phyloP scores from a whole-genome alignment of 2,888 invertebrate species.

The Copidosoma aretas region DNA sequence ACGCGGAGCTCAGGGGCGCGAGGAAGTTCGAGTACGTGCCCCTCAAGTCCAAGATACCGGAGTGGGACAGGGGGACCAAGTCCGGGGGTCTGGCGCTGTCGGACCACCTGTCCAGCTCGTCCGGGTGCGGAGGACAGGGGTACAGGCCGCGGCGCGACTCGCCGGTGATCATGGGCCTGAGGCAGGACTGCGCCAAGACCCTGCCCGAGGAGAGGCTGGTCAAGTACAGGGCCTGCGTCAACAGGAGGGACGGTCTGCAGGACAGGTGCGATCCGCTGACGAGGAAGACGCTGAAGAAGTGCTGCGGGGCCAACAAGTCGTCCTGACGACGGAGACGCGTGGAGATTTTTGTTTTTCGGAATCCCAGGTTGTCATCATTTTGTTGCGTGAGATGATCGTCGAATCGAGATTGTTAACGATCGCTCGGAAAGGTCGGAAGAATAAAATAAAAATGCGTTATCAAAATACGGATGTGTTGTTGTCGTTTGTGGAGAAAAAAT shows the following conservation, averaged over 20 bases:
- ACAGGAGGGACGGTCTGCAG: constrained; percentile 51
- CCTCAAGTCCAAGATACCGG: constrained; percentile 5
- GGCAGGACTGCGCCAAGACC: constrained; percentile 28
- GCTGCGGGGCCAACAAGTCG: constrained; percentile 19
- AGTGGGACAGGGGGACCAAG: not conserved
- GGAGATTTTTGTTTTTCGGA: no score
- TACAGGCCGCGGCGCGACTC: not conserved
- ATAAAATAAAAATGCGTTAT: no score
- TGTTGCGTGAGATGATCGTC: no score
- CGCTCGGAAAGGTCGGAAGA: no score
- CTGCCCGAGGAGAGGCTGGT: constrained; percentile 40
- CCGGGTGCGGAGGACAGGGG: not conserved
- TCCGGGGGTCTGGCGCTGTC: not conserved
- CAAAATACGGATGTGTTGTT: no score
- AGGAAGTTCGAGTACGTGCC: constrained; percentile 23
- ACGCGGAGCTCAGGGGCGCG: constrained; percentile 23
- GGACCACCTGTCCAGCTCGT: constrained; percentile 16
- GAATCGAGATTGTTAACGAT: no score
- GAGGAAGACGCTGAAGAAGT: constrained; percentile 16
- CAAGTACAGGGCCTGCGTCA: constrained; percentile 43
- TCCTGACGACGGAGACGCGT: no score
- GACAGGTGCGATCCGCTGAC: constrained; percentile 42
- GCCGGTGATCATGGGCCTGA: not conserved
- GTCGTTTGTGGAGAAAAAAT: no score
- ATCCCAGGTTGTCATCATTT: no score